phyloP scores from a whole-genome alignment of 2,113 vertebrate genomes.

The Prunella himalayana region DNA sequence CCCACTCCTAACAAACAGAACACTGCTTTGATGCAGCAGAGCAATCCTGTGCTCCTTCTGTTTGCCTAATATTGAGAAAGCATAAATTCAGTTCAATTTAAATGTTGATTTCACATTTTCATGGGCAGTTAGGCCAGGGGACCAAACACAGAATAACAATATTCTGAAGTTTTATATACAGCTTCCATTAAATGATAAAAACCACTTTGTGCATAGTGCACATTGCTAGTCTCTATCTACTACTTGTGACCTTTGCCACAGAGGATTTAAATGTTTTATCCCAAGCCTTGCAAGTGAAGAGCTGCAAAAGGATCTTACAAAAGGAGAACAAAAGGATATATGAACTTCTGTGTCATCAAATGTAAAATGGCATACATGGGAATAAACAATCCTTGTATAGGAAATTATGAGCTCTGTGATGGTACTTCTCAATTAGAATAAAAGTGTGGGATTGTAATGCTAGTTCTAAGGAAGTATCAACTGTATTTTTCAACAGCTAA shows the following conservation, averaged over 20 bases:
- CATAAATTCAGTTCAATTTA: not conserved
- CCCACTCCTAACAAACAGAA: not conserved
- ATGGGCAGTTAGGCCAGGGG: not conserved
- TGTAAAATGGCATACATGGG: not conserved
- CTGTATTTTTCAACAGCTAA: not conserved
- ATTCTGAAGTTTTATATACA: not conserved
- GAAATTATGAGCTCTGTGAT: not conserved
- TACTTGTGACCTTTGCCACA: not conserved
- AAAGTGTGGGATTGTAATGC: not conserved
- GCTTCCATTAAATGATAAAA: not conserved
- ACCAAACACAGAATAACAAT: not conserved
- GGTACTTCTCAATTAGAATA: not conserved
- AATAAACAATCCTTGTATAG: not conserved
- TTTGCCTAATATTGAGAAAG: not conserved
- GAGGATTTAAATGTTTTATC: not conserved
- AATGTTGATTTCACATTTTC: slow-evolving; percentile 16
- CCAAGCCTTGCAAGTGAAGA: not conserved
- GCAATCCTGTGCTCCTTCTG: not conserved
- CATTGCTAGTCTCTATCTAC: not conserved
- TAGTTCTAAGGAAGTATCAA: not conserved
- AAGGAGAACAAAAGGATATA: not conserved
- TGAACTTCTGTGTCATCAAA: not conserved
- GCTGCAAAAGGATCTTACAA: not conserved
- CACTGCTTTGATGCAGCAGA: not conserved
- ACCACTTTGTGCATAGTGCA: not conserved